These are phyloP conservation scores for Oncorhynchus tshawytscha DNA, from an alignment of 2,113 vertebrate species.

Conservation along the genomic window DNA sequence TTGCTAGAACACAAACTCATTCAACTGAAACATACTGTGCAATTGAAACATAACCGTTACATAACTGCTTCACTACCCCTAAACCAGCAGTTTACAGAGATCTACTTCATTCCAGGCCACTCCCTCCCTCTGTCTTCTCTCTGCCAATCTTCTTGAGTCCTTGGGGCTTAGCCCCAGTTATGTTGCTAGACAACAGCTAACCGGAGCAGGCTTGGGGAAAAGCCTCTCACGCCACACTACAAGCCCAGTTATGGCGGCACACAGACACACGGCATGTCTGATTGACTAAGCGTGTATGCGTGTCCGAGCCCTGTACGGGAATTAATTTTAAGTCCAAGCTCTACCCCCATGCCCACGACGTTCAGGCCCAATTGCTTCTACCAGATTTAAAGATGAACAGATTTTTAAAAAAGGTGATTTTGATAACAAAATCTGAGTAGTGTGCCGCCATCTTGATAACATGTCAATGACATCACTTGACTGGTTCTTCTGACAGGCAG, in stretches of 20 bases:
- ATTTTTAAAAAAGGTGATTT: no score
- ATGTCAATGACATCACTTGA: no score
- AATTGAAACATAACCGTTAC: no score
- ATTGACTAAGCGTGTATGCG: background rate
- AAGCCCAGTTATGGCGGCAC: background rate
- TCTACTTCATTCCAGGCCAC: background rate
- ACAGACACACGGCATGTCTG: background rate
- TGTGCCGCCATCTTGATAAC: no score
- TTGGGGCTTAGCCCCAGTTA: background rate
- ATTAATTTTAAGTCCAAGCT: no score
- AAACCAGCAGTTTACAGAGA: background rate
- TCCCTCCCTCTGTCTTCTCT: background rate
- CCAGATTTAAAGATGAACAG: no score
- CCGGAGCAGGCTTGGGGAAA: conserved; percentile 10
- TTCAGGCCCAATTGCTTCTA: no score
- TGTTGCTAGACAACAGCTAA: conserved; percentile 26
- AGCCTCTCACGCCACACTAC: background rate
- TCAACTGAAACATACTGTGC: no score
- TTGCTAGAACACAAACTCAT: no score
- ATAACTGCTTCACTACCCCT: background rate
- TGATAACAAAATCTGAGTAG: no score
- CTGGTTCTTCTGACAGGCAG: no score
- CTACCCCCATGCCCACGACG: no score
- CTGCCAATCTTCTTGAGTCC: conserved; percentile 10
- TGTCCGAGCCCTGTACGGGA: background rate